Base-by-base conservation (phyloP, 2,888 invertebrate species). In the Drosophila antonietae region DNA sequence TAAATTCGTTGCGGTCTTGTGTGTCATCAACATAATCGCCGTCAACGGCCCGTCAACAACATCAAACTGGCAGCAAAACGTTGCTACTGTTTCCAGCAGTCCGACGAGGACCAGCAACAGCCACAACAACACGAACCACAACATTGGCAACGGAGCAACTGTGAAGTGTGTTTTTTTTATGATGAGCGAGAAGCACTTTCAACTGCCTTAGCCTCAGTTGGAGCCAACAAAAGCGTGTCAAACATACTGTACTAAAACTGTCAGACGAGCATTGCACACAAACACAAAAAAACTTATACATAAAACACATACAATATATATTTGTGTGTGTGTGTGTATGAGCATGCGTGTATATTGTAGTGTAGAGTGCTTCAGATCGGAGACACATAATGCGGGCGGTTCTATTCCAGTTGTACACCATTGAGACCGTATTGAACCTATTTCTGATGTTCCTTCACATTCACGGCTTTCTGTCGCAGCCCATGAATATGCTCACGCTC, bases 1-100 rank as follows among this genome's bases (percentile, higher is more conserved):
- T 84, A 87, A 89, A 84, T 89, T 86, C 73, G 86, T 87, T 86
- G 86, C 89, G 86, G 86, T 86, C 79, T 79, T 67, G 79, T 67
- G 88, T 87, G 87, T 86, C 86, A 86, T 86, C 87, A 86, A 86
- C 86, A 79, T 89, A 86, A 86, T 89, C 86, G 85, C 88, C 88
- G 85, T 88, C 85, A 85, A 88, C 88, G 81, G 86, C 81, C 81
- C 83, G 84, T 88, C 89, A 84, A 84, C 89, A 84, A 79, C 86
- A 89, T 86, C 84, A 87, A 86, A 84, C 87, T 84, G 87, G 72
- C 89, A 87, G 72, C 82, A 73, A 76, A 82, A 84, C 76, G 89
- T 82, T 87, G 86, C 86, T 87, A 87, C 86, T 89, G 86, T 87
- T 89, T 87, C 66, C 73, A 64, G 52, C 20, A 49, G 37, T 52